Conservation (phyloP, 2,113 vertebrate species). For the Seriola rivoliana region DNA sequence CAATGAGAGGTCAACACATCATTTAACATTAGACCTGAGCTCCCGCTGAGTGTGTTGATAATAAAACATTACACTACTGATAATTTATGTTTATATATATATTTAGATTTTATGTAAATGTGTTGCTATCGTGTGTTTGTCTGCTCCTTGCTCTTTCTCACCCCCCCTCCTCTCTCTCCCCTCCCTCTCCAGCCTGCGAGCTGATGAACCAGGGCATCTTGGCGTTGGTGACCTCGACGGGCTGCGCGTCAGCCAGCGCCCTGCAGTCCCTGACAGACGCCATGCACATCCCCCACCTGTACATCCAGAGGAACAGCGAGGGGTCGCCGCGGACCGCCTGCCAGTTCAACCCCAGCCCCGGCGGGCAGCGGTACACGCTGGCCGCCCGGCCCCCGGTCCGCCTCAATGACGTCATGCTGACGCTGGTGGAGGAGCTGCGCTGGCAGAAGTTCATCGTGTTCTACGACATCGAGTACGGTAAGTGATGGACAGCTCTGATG, state of each 20-base stretch:
- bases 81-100: background rate
- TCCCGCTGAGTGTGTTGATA: rapidly evolving
- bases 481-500: slow-evolving; percentile 47
- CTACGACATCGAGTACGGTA: slow-evolving; percentile 98
- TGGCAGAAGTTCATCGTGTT: slow-evolving; percentile 99
- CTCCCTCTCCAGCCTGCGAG: slow-evolving; percentile 89
- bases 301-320: slow-evolving; percentile 91
- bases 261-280: slow-evolving; percentile 97
- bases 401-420: slow-evolving; percentile 95
- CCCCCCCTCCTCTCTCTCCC: background rate
- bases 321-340: slow-evolving; percentile 94
- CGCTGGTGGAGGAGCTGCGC: slow-evolving; percentile 93
- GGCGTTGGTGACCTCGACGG: slow-evolving; percentile 95
- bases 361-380: slow-evolving; percentile 94
- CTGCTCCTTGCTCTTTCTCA: background rate
- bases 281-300: slow-evolving; percentile 99
- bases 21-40: background rate
- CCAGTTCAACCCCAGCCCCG: slow-evolving; percentile 91
- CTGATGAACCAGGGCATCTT: slow-evolving; percentile 98
- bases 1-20: background rate
- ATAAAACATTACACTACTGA: background rate
- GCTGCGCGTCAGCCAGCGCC: slow-evolving; percentile 94
- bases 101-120: too few species aligned
- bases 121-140: background rate
- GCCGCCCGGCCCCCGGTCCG: slow-evolving; percentile 92